Percentiles rank a stretch among this genome's conserved stretches.
phyloP scores from a whole-genome alignment of 2,888 invertebrate genomes.

The Trichogramma evanescens region DNA sequence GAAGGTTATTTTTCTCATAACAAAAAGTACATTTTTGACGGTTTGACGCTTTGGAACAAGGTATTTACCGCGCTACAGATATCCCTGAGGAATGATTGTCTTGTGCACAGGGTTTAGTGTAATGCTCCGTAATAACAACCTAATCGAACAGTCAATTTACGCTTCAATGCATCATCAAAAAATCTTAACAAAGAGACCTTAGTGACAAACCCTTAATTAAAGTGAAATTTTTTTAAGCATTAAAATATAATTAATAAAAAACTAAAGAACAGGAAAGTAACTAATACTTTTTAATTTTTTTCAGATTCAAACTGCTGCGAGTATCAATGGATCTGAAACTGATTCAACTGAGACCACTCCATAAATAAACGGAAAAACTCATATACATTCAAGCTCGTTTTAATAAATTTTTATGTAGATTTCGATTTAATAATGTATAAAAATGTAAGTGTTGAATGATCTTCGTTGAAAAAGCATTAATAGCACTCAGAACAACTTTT shows the following conservation, averaged over 20 bases:
- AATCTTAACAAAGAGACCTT: background rate
- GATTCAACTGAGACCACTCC: conserved; percentile 36
- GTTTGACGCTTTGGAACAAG: conserved; percentile 10
- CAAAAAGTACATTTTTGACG: background rate
- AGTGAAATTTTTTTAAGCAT: background rate
- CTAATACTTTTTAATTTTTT: conserved; percentile 16
- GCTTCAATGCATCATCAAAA: background rate
- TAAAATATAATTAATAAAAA: background rate
- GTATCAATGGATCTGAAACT: conserved; percentile 27
- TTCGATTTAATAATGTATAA: conserved; percentile 40
- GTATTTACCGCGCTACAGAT: background rate
- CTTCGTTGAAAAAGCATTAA: conserved; percentile 33
- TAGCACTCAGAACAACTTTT: conserved; percentile 20
- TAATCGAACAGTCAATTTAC: conserved; percentile 8
- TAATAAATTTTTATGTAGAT: conserved; percentile 46
- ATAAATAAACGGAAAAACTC: conserved; percentile 28
- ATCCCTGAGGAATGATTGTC: background rate
- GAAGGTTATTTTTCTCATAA: conserved; percentile 2
- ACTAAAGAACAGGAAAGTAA: background rate
- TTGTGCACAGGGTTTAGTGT: background rate
- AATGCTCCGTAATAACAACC: conserved; percentile 4
- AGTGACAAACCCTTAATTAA: background rate
- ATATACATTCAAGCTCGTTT: conserved; percentile 39
- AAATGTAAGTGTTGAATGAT: conserved; percentile 43
- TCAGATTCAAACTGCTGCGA: conserved; percentile 31